Evolutionary conservation across 2,797 vertebrate species (phyloP).

Genomic region (Thamnophis elegans): DNA sequence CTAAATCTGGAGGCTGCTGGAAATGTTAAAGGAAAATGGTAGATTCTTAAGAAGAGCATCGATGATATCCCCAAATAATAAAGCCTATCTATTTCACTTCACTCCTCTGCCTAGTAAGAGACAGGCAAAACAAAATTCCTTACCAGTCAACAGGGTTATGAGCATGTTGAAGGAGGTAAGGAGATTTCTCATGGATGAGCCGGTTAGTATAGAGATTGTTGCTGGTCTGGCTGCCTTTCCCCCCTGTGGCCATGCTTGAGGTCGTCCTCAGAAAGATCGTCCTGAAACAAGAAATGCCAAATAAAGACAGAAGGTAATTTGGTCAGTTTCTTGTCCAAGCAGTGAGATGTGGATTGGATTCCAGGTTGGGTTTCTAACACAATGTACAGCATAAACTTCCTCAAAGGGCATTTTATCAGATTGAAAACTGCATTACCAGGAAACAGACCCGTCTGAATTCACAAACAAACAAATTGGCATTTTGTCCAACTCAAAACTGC

Average conservation of each 20-base stretch:
- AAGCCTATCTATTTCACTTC: background rate
- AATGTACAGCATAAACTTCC: background rate
- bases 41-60: background rate
- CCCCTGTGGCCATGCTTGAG: conserved; percentile 57
- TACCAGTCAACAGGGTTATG: conserved; percentile 95
- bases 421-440: background rate
- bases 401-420: background rate
- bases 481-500: background rate
- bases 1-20: background rate
- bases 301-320: background rate
- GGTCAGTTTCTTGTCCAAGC: background rate
- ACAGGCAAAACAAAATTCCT: conserved; percentile 42
- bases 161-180: conserved; percentile 90
- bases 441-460: background rate
- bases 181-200: conserved; percentile 84
- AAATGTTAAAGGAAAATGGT: background rate
- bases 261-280: conserved; percentile 45
- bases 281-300: conserved; percentile 29
- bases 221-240: conserved; percentile 30
- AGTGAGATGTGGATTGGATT: background rate
- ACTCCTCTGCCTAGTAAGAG: background rate
- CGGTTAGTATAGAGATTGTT: conserved; percentile 70
- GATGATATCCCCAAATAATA: background rate
- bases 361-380: background rate
- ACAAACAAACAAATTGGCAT: background rate